Base-by-base conservation (phyloP, 2,888 invertebrate genomes). In the Diachrysia chrysitis region DNA sequence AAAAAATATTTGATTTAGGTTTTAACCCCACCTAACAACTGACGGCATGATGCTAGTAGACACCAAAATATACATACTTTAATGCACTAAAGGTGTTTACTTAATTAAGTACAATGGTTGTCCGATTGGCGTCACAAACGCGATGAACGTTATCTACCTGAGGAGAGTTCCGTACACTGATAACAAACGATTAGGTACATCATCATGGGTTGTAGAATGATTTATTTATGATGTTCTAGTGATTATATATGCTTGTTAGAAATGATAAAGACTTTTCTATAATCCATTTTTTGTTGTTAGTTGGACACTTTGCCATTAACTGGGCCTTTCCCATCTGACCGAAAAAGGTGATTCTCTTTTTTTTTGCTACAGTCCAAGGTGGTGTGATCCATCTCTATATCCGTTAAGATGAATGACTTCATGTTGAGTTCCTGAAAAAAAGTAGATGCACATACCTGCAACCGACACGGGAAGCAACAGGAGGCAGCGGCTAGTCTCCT, bases 381-480 rank as follows among this genome's bases (percentile, higher is more conserved):
- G n/a, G n/a, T n/a, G n/a, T n/a, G n/a, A n/a, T n/a, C n/a, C n/a
- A n/a, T n/a, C n/a, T n/a, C n/a, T n/a, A n/a, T n/a, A n/a, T n/a
- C n/a, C n/a, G n/a, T n/a, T n/a, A 4, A 25, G 25, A 25, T 25
- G 2, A 4, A 25, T 25, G 25, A 25, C 2, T 25, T 25, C 5
- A 25, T 25, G 2, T 25, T 5, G 25, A 25, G 25, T 25, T 25
- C 5, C 25, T 25, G 5, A 25, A 25, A 25, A 32, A 32, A 32
- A 10, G 7, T n/a, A n/a, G n/a, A n/a, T n/a, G n/a, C n/a, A 4
- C 23, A 21, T n/a, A 96, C 97, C 96, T 97, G 97, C 72, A 97
- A 91, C 86, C 96, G 96, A 82, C 97, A 97, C 70, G 97, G 97
- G 84, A 97, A 97, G 81, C 96, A 96, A 74, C 97, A 97, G 0